These are phyloP conservation scores for Parnassius orleans DNA, from an alignment of 2,888 invertebrate species.

Conservation along the genomic window DNA sequence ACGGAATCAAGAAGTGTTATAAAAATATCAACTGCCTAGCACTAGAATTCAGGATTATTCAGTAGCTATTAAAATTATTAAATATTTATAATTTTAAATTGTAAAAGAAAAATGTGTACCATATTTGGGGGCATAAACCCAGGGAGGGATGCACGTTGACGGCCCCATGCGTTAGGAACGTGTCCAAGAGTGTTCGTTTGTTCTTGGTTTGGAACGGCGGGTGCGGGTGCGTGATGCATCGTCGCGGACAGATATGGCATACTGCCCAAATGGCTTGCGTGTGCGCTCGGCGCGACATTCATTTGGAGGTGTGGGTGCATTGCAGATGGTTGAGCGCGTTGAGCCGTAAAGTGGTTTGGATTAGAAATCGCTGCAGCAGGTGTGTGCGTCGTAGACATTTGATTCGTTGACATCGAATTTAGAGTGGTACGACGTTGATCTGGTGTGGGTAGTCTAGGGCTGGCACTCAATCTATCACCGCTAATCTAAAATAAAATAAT, in stretches of 20 bases:
- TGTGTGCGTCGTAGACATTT: conserved; percentile 31
- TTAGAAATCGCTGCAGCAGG: conserved; percentile 36
- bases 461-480: conserved; percentile 61
- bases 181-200: conserved; percentile 53
- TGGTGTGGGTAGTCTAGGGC: conserved; percentile 54
- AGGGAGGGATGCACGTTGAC: conserved; percentile 56
- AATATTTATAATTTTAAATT: conserved; percentile 4
- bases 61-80: not conserved
- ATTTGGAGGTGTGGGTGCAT: conserved; percentile 29
- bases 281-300: conserved; percentile 29
- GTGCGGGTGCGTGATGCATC: conserved; percentile 44
- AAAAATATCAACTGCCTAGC: no score
- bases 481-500: conserved; percentile 41
- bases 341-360: conserved; percentile 44
- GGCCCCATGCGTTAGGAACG: conserved; percentile 53
- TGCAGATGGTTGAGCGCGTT: conserved; percentile 32
- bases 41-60: no score
- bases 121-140: conserved; percentile 58
- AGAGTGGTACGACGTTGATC: conserved; percentile 59
- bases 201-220: conserved; percentile 42
- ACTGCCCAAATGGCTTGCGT: conserved; percentile 54
- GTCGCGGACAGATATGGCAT: conserved; percentile 63
- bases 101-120: conserved; percentile 38
- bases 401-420: conserved; percentile 32
- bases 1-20: no score